Conservation (phyloP, 2,888 invertebrate species). For the Argynnis bischoffii region DNA sequence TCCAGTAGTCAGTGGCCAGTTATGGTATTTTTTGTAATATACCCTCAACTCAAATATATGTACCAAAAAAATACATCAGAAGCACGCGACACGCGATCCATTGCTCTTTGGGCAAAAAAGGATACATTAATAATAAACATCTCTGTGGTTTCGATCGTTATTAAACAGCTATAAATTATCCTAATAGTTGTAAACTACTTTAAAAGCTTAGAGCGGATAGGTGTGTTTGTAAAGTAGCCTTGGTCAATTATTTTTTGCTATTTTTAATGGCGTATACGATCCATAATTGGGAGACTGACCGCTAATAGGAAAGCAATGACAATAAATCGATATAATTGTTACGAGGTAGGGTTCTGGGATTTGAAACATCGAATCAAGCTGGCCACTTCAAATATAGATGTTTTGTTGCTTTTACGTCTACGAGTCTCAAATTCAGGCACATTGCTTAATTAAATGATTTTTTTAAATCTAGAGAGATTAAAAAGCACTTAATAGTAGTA, state of each 20-base stretch:
- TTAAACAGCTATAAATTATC: slow-evolving; percentile 81
- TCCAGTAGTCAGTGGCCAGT: slow-evolving; percentile 79
- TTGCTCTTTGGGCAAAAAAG: slow-evolving; percentile 61
- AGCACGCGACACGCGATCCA: slow-evolving; percentile 81
- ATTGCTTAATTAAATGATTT: no score
- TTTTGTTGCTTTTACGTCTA: no score
- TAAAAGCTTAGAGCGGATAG: slow-evolving; percentile 40
- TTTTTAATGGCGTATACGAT: slow-evolving; percentile 9
- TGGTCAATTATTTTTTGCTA: slow-evolving; percentile 27
- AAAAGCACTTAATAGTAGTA: no score
- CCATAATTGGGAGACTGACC: slow-evolving; percentile 31
- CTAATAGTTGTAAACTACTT: slow-evolving; percentile 73
- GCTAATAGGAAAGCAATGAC: slow-evolving; percentile 30
- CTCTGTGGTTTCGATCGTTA: slow-evolving; percentile 67
- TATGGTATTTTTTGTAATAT: slow-evolving; percentile 73
- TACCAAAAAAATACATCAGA: slow-evolving; percentile 64
- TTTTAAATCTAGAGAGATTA: no score
- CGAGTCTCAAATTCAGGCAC: no score
- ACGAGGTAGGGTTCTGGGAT: no score
- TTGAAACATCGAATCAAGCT: no score
- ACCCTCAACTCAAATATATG: slow-evolving; percentile 64
- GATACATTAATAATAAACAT: slow-evolving; percentile 75
- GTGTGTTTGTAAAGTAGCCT: slow-evolving; percentile 27
- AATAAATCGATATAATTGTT: slow-evolving; percentile 16
- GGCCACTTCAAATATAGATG: no score